Percentiles rank a stretch among this genome's conserved stretches.
Conservation (phyloP, 2,888 invertebrate species). For the Spisula solida region DNA sequence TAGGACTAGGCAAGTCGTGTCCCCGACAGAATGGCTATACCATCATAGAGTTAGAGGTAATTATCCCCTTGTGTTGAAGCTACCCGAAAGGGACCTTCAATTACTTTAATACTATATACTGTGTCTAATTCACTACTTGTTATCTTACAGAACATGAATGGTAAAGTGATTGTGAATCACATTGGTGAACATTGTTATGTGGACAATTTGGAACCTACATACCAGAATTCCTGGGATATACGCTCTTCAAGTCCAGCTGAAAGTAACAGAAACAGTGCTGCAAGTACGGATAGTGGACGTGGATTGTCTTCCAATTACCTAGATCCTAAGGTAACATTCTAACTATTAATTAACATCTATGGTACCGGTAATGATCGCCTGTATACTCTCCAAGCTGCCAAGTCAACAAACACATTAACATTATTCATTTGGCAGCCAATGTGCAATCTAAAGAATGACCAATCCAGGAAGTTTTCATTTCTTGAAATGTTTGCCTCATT, state of each 20-base stretch:
- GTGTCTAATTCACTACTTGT: background rate
- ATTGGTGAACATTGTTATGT: slow-evolving; percentile 74
- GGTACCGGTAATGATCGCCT: background rate
- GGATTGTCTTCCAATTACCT: slow-evolving; percentile 72
- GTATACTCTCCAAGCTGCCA: background rate
- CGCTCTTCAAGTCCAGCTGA: slow-evolving; percentile 82
- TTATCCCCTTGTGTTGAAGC: too few relatives aligned
- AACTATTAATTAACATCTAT: background rate
- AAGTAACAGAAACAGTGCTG: slow-evolving; percentile 86
- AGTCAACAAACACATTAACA: too few relatives aligned
- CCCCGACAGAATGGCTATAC: too few relatives aligned
- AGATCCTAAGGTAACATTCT: slow-evolving; percentile 63
- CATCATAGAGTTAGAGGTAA: too few relatives aligned
- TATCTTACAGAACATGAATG: slow-evolving; percentile 73
- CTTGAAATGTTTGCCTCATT: too few relatives aligned
- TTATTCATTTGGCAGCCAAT: too few relatives aligned
- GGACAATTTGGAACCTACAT: slow-evolving; percentile 72
- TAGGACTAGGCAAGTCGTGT: too few relatives aligned
- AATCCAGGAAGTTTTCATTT: too few relatives aligned
- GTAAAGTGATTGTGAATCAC: slow-evolving; percentile 75
- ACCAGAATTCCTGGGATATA: slow-evolving; percentile 78
- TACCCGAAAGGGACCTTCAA: too few relatives aligned
- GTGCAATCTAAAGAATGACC: too few relatives aligned
- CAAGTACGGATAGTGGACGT: slow-evolving; percentile 86
- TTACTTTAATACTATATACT: too few relatives aligned